Evolutionary conservation across 1,140 invertebrate species (phyloP), one percentile per base, ranked within the genome.

Genomic region (Luehdorfia chinensis): DNA sequence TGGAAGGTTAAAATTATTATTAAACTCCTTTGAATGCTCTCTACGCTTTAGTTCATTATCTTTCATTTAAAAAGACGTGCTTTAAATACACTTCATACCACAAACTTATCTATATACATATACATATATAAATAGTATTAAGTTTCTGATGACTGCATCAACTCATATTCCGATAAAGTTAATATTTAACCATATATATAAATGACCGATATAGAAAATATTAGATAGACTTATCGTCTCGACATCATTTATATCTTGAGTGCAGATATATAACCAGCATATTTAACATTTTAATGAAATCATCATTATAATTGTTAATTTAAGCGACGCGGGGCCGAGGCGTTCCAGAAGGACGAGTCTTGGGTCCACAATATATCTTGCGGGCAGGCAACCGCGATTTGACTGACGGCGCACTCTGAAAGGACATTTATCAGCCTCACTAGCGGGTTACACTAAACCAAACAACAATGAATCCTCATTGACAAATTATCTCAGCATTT

Each of bases 391-490:
- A 81, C 81, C 81, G 72, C 81, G 77, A 72, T 81, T 79, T 85
- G 78, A 83, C 75, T 77, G 81, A 83, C 81, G 76, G 76, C 69
- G 66, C 63, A 56, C 72, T 70, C 75, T 85, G 81, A 85, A 81
- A 81, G 81, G 78, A 79, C 78, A 85, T 83, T 81, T 79, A 85
- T 85, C 81, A 80, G 76, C 64, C 72, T 84, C 78, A 78, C 75
- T 76, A 78, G 71, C 66, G 76, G 77, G 79, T 78, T 80, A 81
- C 77, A 76, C 72, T 78, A 76, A 75, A 83, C 72, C 81, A 81
- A 85, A 85, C 77, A 83, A 81, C 79, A 84, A 81, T 85, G 81
- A 81, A 85, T 84, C 77, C 74, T 81, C 75, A 85, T 85, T 81
- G 78, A 81, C 79, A 81, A 85, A 81, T 85, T 80, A 73, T 84